Evolutionary conservation across 2,797 vertebrate species (phyloP), one percentile per base, ranked within the genome.

Genomic region (Hybognathus amarus): DNA sequence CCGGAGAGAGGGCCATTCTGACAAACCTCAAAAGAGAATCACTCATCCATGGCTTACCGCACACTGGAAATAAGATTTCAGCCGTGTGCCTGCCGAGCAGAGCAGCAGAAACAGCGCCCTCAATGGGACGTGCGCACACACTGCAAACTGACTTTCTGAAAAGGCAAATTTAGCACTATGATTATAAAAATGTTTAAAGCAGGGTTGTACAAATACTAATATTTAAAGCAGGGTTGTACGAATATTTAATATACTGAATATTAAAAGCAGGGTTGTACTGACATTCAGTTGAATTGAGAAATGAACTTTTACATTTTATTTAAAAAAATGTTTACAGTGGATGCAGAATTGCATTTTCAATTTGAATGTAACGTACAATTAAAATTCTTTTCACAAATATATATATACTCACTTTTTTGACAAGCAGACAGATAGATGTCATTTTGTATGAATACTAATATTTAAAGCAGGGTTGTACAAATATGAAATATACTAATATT

Each of bases 1-100:
- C 59, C 45, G 6, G 75, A 82, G 84, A 82, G 64, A 71, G 71
- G 69, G 33, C 33, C 52, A 22, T 42, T 77, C 64, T 63, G 47
- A 42, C 56, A 78, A 71, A 56, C 80, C 80, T 83, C 82, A 77
- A 54, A 85, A 66, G 84, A 85, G 74, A 45, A 64, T 66, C 76
- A 64, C 67, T 82, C 74, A 82, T 71, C 80, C 79, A 70, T 85
- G 74, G 79, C 69, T 83, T 77, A 83, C 73, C 82, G 20, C 74
- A 61, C 7, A n/a, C 64, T 69, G 63, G 81, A 79, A 76, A 50
- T 67, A 61, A 70, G 17, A 36, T 45, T 40, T 68, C n/a, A 56
- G n/a, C 54, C 15, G 8, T 54, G 30, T 5, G 42, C 36, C 63
- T 42, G 64, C 50, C 1, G 22, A 27, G 67, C 30, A 67, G 66